These are phyloP conservation scores for Thrips palmi DNA, from an alignment of 1,140 invertebrate species.

Conservation along the genomic window DNA sequence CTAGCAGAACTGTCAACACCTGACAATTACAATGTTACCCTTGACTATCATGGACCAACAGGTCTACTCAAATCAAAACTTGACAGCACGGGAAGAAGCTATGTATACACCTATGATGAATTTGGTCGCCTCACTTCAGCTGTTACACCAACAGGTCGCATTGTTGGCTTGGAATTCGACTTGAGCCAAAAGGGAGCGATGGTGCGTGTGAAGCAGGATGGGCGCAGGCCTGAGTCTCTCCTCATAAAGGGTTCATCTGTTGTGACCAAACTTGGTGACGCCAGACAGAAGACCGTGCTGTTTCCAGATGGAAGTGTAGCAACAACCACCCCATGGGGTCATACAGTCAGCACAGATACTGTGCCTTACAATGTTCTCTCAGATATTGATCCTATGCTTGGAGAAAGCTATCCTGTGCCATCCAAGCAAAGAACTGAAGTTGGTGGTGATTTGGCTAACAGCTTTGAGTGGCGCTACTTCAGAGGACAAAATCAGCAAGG, in stretches of 20 bases:
- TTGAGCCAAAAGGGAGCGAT: conserved; percentile 72
- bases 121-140: conserved; percentile 79
- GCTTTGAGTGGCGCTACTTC: conserved; percentile 90
- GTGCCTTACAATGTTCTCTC: conserved; percentile 65
- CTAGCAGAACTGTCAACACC: conserved; percentile 74
- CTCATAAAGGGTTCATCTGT: conserved; percentile 75
- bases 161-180: conserved; percentile 70
- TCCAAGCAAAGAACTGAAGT: conserved; percentile 77
- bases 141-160: conserved; percentile 80
- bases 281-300: conserved; percentile 59
- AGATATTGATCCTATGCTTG: conserved; percentile 63
- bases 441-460: conserved; percentile 73
- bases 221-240: conserved; percentile 61
- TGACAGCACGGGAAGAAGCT: conserved; percentile 77
- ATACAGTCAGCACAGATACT: conserved; percentile 67
- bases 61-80: conserved; percentile 74
- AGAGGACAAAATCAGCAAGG: conserved; percentile 40
- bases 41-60: conserved; percentile 78
- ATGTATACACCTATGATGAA: conserved; percentile 89
- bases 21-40: conserved; percentile 80
- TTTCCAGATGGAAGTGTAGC: conserved; percentile 66
- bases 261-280: conserved; percentile 56
- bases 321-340: conserved; percentile 60
- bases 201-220: conserved; percentile 66
- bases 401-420: conserved; percentile 77